phyloP scores from a whole-genome alignment of 2,113 vertebrate genomes.

The Numida meleagris region DNA sequence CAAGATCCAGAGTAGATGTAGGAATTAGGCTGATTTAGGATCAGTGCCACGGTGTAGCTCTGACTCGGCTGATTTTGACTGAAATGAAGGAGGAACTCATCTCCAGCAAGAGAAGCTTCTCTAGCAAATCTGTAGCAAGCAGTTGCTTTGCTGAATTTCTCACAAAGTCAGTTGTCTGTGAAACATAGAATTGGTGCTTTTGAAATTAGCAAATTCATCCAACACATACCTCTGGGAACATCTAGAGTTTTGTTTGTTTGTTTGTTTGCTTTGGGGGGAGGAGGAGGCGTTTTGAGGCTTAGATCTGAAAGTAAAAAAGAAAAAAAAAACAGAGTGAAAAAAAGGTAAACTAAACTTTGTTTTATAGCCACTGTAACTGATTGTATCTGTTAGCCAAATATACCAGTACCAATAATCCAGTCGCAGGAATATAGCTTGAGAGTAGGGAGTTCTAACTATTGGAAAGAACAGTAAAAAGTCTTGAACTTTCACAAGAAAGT shows the following conservation, averaged over 20 bases:
- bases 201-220: not conserved
- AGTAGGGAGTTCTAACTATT: not conserved
- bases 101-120: not conserved
- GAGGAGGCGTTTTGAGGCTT: not conserved
- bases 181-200: not conserved
- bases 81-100: not conserved
- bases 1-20: not conserved
- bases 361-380: not conserved
- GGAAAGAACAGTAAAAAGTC: not conserved
- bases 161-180: not conserved
- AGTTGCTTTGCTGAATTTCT: not conserved
- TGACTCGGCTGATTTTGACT: not conserved
- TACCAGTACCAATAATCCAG: not conserved
- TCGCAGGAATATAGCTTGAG: not conserved
- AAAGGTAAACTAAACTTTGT: fast-evolving
- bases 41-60: not conserved
- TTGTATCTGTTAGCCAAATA: not conserved
- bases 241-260: not conserved
- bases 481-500: not conserved
- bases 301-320: not conserved
- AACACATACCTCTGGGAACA: not conserved
- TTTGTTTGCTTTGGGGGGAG: too few species aligned
- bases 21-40: fast-evolving
- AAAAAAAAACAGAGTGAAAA: fast-evolving
- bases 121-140: not conserved